Conservation (phyloP, 2,888 invertebrate species). For the Lamellibrachia columna region DNA sequence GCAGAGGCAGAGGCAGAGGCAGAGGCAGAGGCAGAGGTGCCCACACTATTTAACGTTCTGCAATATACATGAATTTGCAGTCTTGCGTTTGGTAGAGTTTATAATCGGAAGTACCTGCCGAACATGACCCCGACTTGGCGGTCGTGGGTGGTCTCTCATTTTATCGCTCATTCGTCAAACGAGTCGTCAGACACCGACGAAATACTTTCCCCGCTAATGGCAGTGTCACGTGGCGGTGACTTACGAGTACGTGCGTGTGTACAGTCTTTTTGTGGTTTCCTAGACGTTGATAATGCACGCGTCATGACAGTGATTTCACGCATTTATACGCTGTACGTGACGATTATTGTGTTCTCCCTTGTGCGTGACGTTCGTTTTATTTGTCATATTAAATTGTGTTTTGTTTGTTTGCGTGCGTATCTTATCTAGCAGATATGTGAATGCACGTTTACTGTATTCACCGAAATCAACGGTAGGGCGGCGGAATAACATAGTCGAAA, state of each 20-base stretch:
- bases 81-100: neutral
- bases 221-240: conserved; percentile 16
- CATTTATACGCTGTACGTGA: neutral
- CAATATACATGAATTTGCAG: neutral
- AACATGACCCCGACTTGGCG: neutral
- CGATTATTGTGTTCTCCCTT: no score
- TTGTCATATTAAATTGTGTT: no score
- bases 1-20: no score
- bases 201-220: neutral
- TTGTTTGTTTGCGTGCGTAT: no score
- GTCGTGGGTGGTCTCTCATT: neutral
- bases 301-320: neutral
- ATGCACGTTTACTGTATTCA: no score
- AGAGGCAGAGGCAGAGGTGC: no score
- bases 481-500: no score
- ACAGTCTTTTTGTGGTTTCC: neutral
- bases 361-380: no score
- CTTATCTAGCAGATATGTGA: no score
- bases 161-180: neutral
- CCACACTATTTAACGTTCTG: neutral
- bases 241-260: neutral
- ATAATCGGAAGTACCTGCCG: neutral
- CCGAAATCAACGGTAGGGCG: no score
- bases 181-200: neutral
- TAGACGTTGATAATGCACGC: neutral